Evolutionary conservation across 2,797 vertebrate species (phyloP).

Genomic region (Girardinus metallicus): DNA sequence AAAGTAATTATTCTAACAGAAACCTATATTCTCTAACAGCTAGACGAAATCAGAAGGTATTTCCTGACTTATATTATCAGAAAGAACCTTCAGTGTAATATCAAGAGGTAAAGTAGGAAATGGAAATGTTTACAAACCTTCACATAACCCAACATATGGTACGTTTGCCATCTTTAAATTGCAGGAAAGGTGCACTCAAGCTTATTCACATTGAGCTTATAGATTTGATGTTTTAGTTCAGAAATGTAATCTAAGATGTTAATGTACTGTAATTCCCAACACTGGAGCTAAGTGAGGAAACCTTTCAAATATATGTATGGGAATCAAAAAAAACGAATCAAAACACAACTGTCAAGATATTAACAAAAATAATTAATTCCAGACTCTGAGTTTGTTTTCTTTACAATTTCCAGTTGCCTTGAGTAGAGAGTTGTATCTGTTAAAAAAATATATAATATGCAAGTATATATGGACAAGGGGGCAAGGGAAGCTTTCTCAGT

Average conservation of each 20-base stretch:
- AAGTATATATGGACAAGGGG: not conserved
- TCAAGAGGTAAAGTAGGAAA: not conserved
- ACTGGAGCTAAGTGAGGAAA: not conserved
- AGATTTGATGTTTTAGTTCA: not conserved
- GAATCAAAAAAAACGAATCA: not conserved
- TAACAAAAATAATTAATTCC: not conserved
- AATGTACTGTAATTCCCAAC: not conserved
- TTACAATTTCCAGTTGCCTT: not conserved
- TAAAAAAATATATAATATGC: not conserved
- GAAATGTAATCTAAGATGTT: not conserved
- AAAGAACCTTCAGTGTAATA: not conserved
- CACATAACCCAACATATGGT: not conserved
- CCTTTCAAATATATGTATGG: not conserved
- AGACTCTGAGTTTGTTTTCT: not conserved
- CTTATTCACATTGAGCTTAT: not conserved
- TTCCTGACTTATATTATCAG: not conserved
- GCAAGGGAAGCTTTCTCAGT: not conserved
- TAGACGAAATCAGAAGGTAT: not conserved
- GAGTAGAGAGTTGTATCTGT: not conserved
- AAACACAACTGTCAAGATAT: not conserved
- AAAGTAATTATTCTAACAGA: not conserved
- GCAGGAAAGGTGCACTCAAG: not conserved
- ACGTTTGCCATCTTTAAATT: not conserved
- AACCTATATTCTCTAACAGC: not conserved
- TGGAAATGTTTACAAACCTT: not conserved